phyloP scores from a whole-genome alignment of 2,888 invertebrate species.

The Pemphredon lugubris region DNA sequence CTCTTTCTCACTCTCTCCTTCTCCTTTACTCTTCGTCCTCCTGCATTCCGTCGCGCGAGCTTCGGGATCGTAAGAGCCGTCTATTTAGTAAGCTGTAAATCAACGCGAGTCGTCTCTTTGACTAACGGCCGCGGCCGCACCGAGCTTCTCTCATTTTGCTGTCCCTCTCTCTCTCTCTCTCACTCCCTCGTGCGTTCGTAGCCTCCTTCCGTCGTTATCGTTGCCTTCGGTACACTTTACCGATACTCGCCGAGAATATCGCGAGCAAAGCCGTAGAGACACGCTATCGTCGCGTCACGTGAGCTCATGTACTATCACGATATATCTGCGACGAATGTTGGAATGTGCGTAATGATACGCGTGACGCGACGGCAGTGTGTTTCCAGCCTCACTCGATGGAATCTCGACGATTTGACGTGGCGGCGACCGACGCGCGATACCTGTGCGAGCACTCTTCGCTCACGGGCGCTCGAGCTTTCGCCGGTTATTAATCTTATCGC shows the following conservation, averaged over 20 bases:
- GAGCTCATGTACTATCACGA: too few species aligned
- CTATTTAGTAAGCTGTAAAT: conserved; percentile 72
- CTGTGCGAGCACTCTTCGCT: conserved; percentile 9
- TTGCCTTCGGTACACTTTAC: too few species aligned
- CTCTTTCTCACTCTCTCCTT: conserved; percentile 11
- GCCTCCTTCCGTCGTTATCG: too few species aligned
- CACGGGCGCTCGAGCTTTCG: background rate
- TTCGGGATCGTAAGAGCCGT: conserved; percentile 50
- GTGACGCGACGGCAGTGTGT: too few species aligned
- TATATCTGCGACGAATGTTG: too few species aligned
- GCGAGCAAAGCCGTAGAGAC: too few species aligned
- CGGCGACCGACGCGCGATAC: conserved; percentile 13
- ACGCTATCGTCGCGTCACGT: too few species aligned
- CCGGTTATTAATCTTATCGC: background rate
- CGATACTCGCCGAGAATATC: background rate
- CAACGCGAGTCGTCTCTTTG: conserved; percentile 66
- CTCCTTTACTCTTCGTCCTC: conserved; percentile 24
- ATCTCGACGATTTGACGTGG: conserved; percentile 28
- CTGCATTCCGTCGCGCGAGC: conserved; percentile 48
- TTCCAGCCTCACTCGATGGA: conserved; percentile 28
- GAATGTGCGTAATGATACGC: too few species aligned
- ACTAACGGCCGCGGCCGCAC: conserved; percentile 58
- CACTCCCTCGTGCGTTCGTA: conserved; percentile 2
- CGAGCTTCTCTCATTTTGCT: conserved; percentile 4
- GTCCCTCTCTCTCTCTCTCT: conserved; percentile 2